Base-by-base conservation (phyloP, 2,888 invertebrate species). In the Thelaira solivaga region DNA sequence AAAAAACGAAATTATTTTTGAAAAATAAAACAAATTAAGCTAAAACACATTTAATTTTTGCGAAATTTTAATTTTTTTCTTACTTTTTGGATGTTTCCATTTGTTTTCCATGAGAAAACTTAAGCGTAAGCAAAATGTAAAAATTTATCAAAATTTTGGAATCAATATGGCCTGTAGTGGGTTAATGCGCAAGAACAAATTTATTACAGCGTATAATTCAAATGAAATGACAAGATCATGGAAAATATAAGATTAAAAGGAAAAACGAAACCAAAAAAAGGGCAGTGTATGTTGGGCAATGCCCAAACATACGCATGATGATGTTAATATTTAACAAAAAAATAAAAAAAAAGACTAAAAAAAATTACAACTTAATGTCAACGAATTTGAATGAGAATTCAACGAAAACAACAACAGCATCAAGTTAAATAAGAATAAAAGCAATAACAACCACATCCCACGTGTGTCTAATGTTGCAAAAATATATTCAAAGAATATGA, bases 321-420 rank as follows among this genome's bases (percentile, higher is more conserved):
- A 69, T 41, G 41, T 64, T 64, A 69, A 78, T 69, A 59, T 69
- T 53, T 68, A 39, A 77, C 43, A 43, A 62, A 68, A 64, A 68
- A 31, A 8, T 2, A 41, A 41, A 5, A 49, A 61, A 49, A 51
- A 22, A n/a, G n/a, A n/a, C n/a, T n/a, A n/a, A n/a, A n/a, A n/a
- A n/a, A n/a, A n/a, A n/a, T n/a, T 65, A 57, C 62, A 74, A 71
- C 47, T 71, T 68, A 78, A 78, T 78, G 77, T 74, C 74, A 71
- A 59, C 74, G 61, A 59, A 75, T 74, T 49, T 18, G 53, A 73
- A 64, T 47, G 45, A 62, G 47, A 68, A 67, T 72, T 39, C 8
- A 51, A 26, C 26, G 41, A 64, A 18, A 57, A 43, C 22, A 57
- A 61, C 11, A 36, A 4, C 43, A 43, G 29, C 31, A 8, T 5